These are phyloP conservation scores for Telmatochromis sp. DNA, from an alignment of 2,113 vertebrate species.

Conservation along the genomic window DNA sequence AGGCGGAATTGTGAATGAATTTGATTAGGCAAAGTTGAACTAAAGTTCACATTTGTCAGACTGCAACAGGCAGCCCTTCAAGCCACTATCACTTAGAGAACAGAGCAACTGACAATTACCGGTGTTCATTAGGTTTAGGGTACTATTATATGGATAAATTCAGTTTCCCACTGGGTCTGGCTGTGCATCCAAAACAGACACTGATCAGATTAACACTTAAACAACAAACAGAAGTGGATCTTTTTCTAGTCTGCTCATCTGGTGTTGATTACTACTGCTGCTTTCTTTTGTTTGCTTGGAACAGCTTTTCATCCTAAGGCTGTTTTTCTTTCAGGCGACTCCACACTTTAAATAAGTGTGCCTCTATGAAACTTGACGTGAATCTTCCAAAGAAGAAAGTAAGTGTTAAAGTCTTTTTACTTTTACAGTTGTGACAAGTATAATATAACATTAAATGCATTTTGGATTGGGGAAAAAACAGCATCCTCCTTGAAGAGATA, in stretches of 20 bases:
- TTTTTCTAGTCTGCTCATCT: background rate
- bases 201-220: constrained; percentile 13
- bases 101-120: constrained; percentile 40
- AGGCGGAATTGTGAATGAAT: background rate
- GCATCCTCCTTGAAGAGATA: background rate
- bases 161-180: background rate
- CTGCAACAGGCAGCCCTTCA: background rate
- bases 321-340: constrained; percentile 81
- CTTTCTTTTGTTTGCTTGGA: background rate
- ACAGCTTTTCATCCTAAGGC: background rate
- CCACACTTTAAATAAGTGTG: constrained; percentile 96
- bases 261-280: background rate
- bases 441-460: background rate
- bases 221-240: background rate
- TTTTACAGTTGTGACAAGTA: background rate
- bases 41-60: background rate
- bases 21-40: background rate
- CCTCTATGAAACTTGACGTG: constrained; percentile 98
- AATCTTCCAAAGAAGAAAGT: constrained; percentile 96
- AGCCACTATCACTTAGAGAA: constrained; percentile 14
- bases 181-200: background rate
- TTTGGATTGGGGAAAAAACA: background rate
- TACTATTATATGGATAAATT: background rate
- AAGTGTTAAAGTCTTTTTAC: constrained; percentile 43
- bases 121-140: constrained; percentile 39